Conservation (phyloP, 2,797 vertebrate genomes). For the Eptatretus atami region DNA sequence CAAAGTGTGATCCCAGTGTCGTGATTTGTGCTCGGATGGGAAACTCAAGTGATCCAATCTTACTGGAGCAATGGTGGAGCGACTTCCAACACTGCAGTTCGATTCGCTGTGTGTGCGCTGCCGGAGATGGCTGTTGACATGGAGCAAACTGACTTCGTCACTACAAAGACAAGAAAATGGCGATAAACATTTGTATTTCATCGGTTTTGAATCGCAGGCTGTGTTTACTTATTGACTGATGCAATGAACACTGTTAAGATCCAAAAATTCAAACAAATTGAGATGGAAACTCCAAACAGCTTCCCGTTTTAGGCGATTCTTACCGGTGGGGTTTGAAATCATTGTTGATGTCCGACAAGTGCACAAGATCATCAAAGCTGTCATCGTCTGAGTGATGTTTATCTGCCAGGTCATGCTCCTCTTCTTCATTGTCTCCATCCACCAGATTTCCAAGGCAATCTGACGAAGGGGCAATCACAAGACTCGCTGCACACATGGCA, state of each 20-base stretch:
- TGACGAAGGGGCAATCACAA: too few species aligned
- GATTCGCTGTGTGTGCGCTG: slow-evolving; percentile 23
- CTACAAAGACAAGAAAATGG: slow-evolving; percentile 14
- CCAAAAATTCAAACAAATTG: too few species aligned
- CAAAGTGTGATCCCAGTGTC: too few species aligned
- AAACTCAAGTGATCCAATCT: slow-evolving; percentile 10
- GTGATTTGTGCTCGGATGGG: too few species aligned
- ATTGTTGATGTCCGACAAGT: slow-evolving; percentile 21
- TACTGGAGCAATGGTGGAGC: slow-evolving; percentile 56
- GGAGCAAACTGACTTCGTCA: slow-evolving; percentile 21
- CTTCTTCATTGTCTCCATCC: background rate
- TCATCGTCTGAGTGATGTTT: slow-evolving; percentile 11
- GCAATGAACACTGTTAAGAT: too few species aligned
- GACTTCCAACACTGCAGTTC: slow-evolving; percentile 25
- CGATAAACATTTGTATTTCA: too few species aligned
- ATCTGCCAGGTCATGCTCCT: slow-evolving; percentile 9
- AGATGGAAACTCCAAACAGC: too few species aligned
- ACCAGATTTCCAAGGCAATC: background rate
- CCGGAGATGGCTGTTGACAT: slow-evolving; percentile 13
- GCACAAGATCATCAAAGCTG: slow-evolving; percentile 19
- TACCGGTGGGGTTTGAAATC: slow-evolving; percentile 14
- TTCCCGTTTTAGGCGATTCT: background rate
- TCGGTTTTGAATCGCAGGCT: too few species aligned
- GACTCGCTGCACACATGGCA: too few species aligned
- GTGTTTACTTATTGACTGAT: too few species aligned